phyloP scores from a whole-genome alignment of 2,113 vertebrate species.

The Perognathus longimembris region DNA sequence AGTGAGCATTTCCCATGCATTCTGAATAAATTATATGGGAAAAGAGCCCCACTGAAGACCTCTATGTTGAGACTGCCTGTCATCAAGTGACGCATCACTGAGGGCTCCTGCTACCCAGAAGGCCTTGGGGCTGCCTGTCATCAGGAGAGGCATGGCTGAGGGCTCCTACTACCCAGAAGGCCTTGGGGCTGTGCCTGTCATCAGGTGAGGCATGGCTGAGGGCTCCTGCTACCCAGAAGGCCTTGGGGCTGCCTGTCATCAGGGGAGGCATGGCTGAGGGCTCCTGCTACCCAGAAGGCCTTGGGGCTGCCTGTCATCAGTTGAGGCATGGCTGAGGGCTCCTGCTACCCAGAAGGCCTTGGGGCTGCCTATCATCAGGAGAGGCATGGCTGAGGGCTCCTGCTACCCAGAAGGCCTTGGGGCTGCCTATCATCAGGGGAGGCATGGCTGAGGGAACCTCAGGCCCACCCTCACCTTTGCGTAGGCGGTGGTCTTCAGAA shows the following conservation, averaged over 20 bases:
- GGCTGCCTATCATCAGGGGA: accelerated
- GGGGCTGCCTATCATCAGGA: accelerated
- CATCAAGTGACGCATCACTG: no score
- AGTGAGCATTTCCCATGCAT: neutral
- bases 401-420: neutral
- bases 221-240: no score
- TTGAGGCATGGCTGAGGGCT: accelerated
- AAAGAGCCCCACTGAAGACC: neutral
- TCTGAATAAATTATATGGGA: neutral
- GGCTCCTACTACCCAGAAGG: no score
- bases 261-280: accelerated
- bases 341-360: neutral
- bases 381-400: accelerated
- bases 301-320: accelerated
- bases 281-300: neutral
- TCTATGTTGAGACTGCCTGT: no score
- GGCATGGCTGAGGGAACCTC: accelerated
- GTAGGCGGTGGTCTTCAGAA: constrained; percentile 96
- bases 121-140: neutral
- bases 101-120: neutral
- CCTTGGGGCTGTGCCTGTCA: neutral
- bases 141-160: accelerated
- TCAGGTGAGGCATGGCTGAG: accelerated
- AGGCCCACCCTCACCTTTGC: constrained; percentile 88
- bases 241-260: neutral